Base-by-base conservation (phyloP, 1,140 invertebrate species). In the Papilio dardanus region DNA sequence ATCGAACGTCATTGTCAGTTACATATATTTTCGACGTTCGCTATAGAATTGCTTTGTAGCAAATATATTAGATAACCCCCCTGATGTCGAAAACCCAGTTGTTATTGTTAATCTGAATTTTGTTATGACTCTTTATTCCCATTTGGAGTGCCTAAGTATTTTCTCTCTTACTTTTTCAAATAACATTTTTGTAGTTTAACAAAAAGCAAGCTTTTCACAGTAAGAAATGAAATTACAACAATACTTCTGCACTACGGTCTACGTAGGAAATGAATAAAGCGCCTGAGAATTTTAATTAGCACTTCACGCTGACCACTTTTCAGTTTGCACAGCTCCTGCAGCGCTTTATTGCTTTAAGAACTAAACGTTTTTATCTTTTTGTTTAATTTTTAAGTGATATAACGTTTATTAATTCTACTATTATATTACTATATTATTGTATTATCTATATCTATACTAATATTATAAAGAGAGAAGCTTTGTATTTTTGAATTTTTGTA, bases 201-300 rank as follows among this genome's bases (percentile, higher is more conserved):
- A 62, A 62, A 62, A 24, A 62, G 46, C 46, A 50, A 50, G 54
- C 54, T 62, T 62, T 62, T 28, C 54, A 12, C 24, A 16, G 24
- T 62, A 62, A 62, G 54, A 28, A 62, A 62, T 62, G 54, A 62
- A 62, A 62, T 62, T 62, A 62, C 54, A 62, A 62, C 54, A 62
- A 62, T 62, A 19, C 30, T 24, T 58, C 19, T 8, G 54, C 10
- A 3, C 8, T 3, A 1, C 8, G 54, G n/a, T 2, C 46, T 21
- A 28, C 54, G 54, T 12, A 58, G 54, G 54, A 58, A 58, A 58
- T 58, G 54, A 58, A 58, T 24, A 58, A 24, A 58, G 54, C 54
- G 54, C 54, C n/a, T 24, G 54, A 28, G 54, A 58, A 58, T 58
- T 58, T 58, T 58, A 58, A 58, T 58, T 58, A 58, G 21, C 54